Evolutionary conservation across 1,140 invertebrate genomes (phyloP).

Genomic region (Octopus sinensis): DNA sequence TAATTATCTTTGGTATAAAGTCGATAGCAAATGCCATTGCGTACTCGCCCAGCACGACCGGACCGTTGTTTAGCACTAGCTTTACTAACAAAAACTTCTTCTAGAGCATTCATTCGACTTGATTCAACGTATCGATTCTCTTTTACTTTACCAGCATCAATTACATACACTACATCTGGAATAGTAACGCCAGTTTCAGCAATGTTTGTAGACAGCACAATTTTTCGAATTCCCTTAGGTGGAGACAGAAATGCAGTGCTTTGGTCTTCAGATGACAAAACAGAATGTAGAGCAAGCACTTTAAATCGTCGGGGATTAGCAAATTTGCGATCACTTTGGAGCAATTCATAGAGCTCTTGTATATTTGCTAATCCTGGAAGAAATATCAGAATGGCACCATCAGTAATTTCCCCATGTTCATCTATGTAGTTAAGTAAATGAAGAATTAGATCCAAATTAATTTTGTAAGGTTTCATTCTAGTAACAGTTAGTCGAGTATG

Average conservation of each 20-base stretch:
- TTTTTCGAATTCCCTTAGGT: constrained; percentile 53
- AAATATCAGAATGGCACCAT: constrained; percentile 52
- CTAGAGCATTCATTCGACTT: constrained; percentile 50
- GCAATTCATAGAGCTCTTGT: constrained; percentile 48
- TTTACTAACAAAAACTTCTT: constrained; percentile 78
- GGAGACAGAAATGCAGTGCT: constrained; percentile 45
- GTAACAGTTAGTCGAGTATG: constrained; percentile 49
- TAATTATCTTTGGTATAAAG: constrained; percentile 60
- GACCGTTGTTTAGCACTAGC: constrained; percentile 89
- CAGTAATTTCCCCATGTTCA: constrained; percentile 26
- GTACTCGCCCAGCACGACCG: constrained; percentile 82
- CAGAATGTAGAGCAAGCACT: constrained; percentile 50
- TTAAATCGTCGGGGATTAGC: constrained; percentile 33
- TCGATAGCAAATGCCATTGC: constrained; percentile 74
- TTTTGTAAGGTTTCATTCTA: constrained; percentile 39
- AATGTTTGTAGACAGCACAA: constrained; percentile 59
- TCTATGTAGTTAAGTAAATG: constrained; percentile 30
- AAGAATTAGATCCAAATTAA: constrained; percentile 53
- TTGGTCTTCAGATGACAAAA: constrained; percentile 50
- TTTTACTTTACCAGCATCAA: constrained; percentile 80
- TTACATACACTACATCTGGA: constrained; percentile 87
- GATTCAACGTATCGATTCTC: constrained; percentile 56
- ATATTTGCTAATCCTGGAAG: constrained; percentile 52
- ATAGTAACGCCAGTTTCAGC: constrained; percentile 76
- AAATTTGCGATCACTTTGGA: constrained; percentile 44